phyloP scores from a whole-genome alignment of 2,113 vertebrate species.

The Bagarius yarrelli region DNA sequence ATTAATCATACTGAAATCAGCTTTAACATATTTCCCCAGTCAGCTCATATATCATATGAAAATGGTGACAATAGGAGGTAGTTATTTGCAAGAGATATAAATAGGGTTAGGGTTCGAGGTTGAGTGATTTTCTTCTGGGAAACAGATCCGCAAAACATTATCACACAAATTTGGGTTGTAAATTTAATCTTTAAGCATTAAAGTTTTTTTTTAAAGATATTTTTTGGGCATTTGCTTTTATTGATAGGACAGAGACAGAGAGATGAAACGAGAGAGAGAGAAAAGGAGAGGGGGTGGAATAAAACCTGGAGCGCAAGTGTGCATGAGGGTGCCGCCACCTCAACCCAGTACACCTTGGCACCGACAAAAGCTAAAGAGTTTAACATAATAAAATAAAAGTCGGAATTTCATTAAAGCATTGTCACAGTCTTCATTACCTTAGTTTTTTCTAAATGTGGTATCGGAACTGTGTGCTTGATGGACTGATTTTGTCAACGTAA shows the following conservation, averaged over 20 bases:
- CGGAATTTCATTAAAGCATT: neutral
- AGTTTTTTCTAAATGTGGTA: too few relatives aligned
- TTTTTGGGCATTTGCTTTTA: too few relatives aligned
- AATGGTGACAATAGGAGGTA: neutral
- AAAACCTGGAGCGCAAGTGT: too few relatives aligned
- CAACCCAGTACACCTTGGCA: too few relatives aligned
- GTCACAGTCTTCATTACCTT: neutral
- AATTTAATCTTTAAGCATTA: constrained; percentile 29
- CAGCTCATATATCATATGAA: constrained; percentile 4
- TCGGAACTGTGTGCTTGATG: neutral
- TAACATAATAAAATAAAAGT: neutral
- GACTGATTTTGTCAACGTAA: neutral
- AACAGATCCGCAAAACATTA: constrained; percentile 20
- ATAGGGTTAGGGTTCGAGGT: constrained; percentile 20
- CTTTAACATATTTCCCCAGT: constrained; percentile 17
- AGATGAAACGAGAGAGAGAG: too few relatives aligned
- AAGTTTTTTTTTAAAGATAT: too few relatives aligned
- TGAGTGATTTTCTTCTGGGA: constrained; percentile 31
- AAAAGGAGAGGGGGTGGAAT: too few relatives aligned
- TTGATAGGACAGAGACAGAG: too few relatives aligned
- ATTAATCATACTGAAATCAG: constrained; percentile 41
- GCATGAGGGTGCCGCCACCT: too few relatives aligned
- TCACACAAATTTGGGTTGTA: constrained; percentile 8
- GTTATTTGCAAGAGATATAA: constrained; percentile 12
- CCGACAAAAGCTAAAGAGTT: neutral